phyloP scores from a whole-genome alignment of 2,888 invertebrate genomes.

The Cheilosia pagana region DNA sequence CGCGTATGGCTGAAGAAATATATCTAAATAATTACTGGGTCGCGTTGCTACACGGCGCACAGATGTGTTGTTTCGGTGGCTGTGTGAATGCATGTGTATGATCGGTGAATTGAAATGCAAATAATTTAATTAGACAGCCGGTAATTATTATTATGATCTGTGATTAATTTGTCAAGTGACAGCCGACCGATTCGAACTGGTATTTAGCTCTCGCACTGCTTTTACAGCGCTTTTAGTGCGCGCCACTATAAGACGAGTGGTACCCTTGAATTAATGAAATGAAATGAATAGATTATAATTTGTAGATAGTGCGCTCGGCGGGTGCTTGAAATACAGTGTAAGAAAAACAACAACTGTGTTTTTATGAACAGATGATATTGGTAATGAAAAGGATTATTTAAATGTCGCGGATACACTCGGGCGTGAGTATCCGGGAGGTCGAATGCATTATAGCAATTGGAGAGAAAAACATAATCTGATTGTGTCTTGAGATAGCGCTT shows the following conservation, averaged over 20 bases:
- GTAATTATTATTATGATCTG: conserved; percentile 75
- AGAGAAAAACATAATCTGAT: background rate
- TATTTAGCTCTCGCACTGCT: conserved; percentile 70
- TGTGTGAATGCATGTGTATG: conserved; percentile 59
- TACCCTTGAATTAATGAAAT: conserved; percentile 72
- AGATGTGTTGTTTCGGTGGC: conserved; percentile 29
- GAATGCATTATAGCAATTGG: conserved; percentile 31
- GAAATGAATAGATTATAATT: conserved; percentile 70
- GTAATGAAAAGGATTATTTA: conserved; percentile 60
- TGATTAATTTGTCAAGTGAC: conserved; percentile 75
- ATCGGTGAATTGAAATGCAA: conserved; percentile 74
- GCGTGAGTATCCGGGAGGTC: conserved; percentile 56
- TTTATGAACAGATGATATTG: conserved; percentile 44
- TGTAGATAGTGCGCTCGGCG: conserved; percentile 42
- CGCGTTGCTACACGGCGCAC: conserved; percentile 33
- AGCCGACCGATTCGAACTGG: conserved; percentile 69
- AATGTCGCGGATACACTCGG: conserved; percentile 14
- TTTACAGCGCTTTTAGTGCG: too few relatives aligned
- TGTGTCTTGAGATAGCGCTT: background rate
- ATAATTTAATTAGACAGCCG: conserved; percentile 75
- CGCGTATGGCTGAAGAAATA: conserved; percentile 58
- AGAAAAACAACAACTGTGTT: background rate
- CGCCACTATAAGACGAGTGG: conserved; percentile 8
- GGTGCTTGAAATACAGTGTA: conserved; percentile 52
- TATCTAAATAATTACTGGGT: conserved; percentile 69